Percentiles rank a stretch among this genome's conserved stretches.
These are phyloP conservation scores for Drosophila triauraria DNA, from an alignment of 1,140 invertebrate species.

Conservation along the genomic window DNA sequence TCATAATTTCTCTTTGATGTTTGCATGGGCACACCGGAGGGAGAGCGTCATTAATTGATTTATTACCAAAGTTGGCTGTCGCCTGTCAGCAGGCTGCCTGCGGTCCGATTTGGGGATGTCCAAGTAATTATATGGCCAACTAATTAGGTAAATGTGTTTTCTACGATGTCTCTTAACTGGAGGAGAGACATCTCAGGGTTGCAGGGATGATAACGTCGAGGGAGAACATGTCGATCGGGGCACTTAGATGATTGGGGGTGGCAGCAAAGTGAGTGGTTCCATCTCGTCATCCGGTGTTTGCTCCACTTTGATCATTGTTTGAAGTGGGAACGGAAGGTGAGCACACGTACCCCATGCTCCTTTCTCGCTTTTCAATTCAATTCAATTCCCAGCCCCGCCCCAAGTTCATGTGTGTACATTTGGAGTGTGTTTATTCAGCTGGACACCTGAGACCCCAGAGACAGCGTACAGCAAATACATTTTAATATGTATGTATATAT, in stretches of 20 bases:
- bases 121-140: constrained; percentile 47
- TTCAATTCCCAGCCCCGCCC: constrained; percentile 35
- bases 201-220: constrained; percentile 19
- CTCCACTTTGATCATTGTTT: constrained; percentile 57
- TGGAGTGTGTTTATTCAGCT: constrained; percentile 71
- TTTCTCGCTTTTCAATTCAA: constrained; percentile 19
- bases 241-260: constrained; percentile 59
- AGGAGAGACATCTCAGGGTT: constrained; percentile 15
- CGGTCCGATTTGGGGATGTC: constrained; percentile 40
- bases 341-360: constrained; percentile 35
- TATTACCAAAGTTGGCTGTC: constrained; percentile 61
- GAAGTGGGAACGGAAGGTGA: constrained; percentile 53
- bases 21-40: constrained; percentile 47
- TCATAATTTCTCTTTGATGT: constrained; percentile 78
- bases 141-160: constrained; percentile 77
- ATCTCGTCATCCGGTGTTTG: constrained; percentile 40
- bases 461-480: constrained; percentile 33
- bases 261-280: constrained; percentile 14
- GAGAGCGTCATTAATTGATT: constrained; percentile 73
- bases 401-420: constrained; percentile 43
- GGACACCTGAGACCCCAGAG: constrained; percentile 39
- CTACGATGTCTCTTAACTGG: constrained; percentile 9
- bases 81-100: background rate
- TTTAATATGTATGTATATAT: constrained; percentile 11
- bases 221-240: constrained; percentile 45